Evolutionary conservation across 2,113 vertebrate species (phyloP), one percentile per base, ranked within the genome.

Genomic region (Aramus guarauna): DNA sequence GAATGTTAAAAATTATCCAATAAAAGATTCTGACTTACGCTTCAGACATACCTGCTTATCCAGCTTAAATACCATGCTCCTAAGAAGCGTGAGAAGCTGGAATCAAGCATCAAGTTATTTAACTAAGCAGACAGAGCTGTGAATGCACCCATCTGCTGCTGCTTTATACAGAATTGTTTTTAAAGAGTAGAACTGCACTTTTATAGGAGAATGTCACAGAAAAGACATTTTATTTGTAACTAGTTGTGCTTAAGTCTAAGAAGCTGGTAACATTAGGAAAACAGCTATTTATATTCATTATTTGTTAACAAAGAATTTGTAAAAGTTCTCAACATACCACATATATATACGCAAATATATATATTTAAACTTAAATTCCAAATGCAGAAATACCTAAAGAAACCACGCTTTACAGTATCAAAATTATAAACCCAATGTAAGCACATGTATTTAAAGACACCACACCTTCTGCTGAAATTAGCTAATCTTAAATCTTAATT

Each of bases 241-340:
- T 91, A 80, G 36, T 90, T 96, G 91, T 96, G 88, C 92, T 96
- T 93, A 91, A 89, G n/a, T 94, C 63, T 48, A 79, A 88, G 60
- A 81, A 93, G 79, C 79, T 95, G 83, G 72, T 84, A 94, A 71
- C 59, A 47, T 50, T 32, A 92, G 68, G 79, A 77, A 88, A 90
- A 74, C 73, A 72, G 41, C 74, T 77, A 79, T 32, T 89, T 85
- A 59, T 90, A 76, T 69, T 84, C 53, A 67, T 92, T 90, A 74
- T 56, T 91, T 79, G 55, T 94, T 88, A 93, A 84, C 47, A 50
- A 94, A 95, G 72, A 43, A 32, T 86, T 93, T 88, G 56, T 43
- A 24, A 24, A 80, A 88, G 64, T 87, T 92, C 30, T 86, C 55
- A 90, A 76, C 64, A 80, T 90, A 85, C 56, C 80, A 92, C 64